phyloP scores from a whole-genome alignment of 1,140 invertebrate species.

The Aradophagus sp. region DNA sequence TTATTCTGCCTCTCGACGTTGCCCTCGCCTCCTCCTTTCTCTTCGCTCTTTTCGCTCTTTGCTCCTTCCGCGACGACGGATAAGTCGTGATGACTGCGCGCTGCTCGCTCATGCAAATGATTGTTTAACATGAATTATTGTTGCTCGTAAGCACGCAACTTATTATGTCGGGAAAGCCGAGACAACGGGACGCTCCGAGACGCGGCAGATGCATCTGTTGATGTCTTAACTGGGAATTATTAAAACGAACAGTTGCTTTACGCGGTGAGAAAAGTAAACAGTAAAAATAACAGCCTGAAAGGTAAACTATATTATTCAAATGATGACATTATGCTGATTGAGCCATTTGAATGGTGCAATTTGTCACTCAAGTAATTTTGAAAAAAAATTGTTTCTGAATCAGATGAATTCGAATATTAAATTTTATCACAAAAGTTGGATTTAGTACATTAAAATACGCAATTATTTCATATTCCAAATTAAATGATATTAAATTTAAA shows the following conservation, averaged over 20 bases:
- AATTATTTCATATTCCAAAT: too few relatives aligned
- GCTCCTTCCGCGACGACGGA: conserved; percentile 17
- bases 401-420: neutral
- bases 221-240: conserved; percentile 22
- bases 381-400: neutral
- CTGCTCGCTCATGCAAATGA: conserved; percentile 43
- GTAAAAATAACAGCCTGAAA: too few relatives aligned
- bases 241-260: neutral
- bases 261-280: neutral
- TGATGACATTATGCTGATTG: too few relatives aligned
- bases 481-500: too few relatives aligned
- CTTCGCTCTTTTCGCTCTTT: neutral
- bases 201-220: neutral
- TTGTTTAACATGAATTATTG: conserved; percentile 42
- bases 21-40: too few relatives aligned
- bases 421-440: too few relatives aligned
- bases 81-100: conserved; percentile 47
- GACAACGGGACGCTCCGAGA: neutral
- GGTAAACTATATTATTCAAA: too few relatives aligned
- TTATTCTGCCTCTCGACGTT: conserved; percentile 13
- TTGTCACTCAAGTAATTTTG: too few relatives aligned
- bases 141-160: conserved; percentile 10
- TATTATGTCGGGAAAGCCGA: conserved; percentile 9
- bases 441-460: too few relatives aligned
- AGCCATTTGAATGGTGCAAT: too few relatives aligned